Conservation (phyloP, 2,113 vertebrate species). For the Mastomys natalensis region DNA sequence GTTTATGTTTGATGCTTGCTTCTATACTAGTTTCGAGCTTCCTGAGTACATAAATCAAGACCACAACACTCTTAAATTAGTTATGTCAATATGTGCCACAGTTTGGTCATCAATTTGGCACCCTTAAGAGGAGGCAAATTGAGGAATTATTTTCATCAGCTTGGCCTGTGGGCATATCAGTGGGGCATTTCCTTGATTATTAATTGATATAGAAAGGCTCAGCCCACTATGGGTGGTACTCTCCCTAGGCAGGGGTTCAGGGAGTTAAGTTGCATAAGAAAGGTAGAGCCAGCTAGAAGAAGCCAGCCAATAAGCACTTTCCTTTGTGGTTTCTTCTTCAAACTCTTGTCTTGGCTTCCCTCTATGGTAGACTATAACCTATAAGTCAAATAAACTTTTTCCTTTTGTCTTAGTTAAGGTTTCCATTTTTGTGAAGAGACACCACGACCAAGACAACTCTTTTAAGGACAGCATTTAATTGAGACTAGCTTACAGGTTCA, state of each 20-base stretch:
- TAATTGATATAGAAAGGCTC: neutral
- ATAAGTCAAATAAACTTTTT: neutral
- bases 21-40: conserved; percentile 41
- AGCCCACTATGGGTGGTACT: neutral
- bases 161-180: neutral
- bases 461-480: no score
- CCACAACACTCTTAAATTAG: neutral
- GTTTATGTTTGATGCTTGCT: neutral
- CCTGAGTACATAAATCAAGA: neutral
- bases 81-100: neutral
- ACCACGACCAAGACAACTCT: no score
- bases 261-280: neutral
- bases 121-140: neutral
- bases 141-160: neutral
- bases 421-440: no score
- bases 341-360: neutral
- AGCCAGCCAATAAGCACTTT: neutral
- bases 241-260: neutral
- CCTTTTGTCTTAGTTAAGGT: neutral
- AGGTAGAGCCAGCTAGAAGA: neutral
- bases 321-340: neutral
- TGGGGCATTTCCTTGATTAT: neutral
- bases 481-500: no score
- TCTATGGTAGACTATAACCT: neutral
- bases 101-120: neutral